Base-by-base conservation (phyloP, 2,797 vertebrate genomes). In the Pangasius macronema region DNA sequence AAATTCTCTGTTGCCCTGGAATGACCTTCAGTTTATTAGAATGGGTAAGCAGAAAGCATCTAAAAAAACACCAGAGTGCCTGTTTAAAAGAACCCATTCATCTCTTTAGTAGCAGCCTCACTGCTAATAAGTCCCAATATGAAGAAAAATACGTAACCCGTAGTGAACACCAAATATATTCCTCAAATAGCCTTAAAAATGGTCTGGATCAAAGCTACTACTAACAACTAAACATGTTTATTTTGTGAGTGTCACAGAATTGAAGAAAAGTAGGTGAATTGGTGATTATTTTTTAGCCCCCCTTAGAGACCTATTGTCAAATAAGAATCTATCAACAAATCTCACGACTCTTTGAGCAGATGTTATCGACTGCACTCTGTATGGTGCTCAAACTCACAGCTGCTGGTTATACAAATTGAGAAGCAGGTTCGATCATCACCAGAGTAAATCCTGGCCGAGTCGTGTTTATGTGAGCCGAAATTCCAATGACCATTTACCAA, bases 31-130 rank as follows among this genome's bases (percentile, higher is more conserved):
- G 57, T 84, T 84, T 87, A 84, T 88, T 82, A 90, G 53, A 6
- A 51, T 20, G 33, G 59, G 39, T 1, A 65, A 61, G 76, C 1
- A 39, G 33, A 42, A 59, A 72, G 83, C 61, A 73, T 65, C 79
- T 49, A 73, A 85, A 82, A 83, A 83, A 68, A 68, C 73, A 79
- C 63, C 63, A 46, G n/a, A 49, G 67, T 57, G 70, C 3, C 67
- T 68, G 16, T 81, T 86, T 53, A 86, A 70, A 84, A 68, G 33
- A 68, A 72, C 55, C 75, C 42, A 73, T 87, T 57, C 51, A 90
- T 86, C 84, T 87, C 77, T 84, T 55, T 27, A 67, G 42, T 88
- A 82, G 85, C 68, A 63, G 53, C 53, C 59, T 79, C 68, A 87
- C 33, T 73, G 33, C 46, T 42, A 7, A 83, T 83, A 46, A 73